phyloP scores from a whole-genome alignment of 1,140 invertebrate species.

The Drosophila kepulauana region DNA sequence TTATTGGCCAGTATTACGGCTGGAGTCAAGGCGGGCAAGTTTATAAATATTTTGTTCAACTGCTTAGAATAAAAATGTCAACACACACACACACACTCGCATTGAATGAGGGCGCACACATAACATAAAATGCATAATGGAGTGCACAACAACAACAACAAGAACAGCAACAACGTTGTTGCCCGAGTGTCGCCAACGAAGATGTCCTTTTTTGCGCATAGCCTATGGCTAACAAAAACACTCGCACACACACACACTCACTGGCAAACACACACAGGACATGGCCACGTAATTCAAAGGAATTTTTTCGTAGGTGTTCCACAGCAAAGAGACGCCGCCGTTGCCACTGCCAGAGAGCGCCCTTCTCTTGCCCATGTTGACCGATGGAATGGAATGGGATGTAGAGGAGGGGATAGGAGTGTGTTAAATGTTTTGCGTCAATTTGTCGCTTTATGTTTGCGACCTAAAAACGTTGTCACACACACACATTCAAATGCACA shows the following conservation, averaged over 20 bases:
- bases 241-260: slow-evolving; percentile 36
- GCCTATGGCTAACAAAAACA: slow-evolving; percentile 58
- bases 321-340: slow-evolving; percentile 55
- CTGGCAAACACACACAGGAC: slow-evolving; percentile 3
- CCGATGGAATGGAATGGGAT: slow-evolving; percentile 29
- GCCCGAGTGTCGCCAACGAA: slow-evolving; percentile 38
- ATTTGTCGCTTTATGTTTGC: slow-evolving; percentile 74
- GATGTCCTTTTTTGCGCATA: slow-evolving; percentile 81
- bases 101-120: slow-evolving; percentile 61
- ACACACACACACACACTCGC: slow-evolving; percentile 48
- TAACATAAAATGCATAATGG: slow-evolving; percentile 77
- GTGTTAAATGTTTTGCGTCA: slow-evolving; percentile 82
- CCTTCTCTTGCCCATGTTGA: slow-evolving; percentile 48
- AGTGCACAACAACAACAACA: slow-evolving; percentile 47
- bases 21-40: slow-evolving; percentile 43
- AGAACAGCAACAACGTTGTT: too few relatives aligned
- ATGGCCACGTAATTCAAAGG: slow-evolving; percentile 67
- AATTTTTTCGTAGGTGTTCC: slow-evolving; percentile 73
- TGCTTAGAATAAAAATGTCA: slow-evolving; percentile 81
- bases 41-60: slow-evolving; percentile 76
- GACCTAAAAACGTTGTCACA: slow-evolving; percentile 49
- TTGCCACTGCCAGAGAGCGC: slow-evolving; percentile 18
- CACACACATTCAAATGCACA: background rate
- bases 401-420: slow-evolving; percentile 13
- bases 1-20: slow-evolving; percentile 13